phyloP scores from a whole-genome alignment of 2,797 vertebrate species.

The Zalophus californianus region DNA sequence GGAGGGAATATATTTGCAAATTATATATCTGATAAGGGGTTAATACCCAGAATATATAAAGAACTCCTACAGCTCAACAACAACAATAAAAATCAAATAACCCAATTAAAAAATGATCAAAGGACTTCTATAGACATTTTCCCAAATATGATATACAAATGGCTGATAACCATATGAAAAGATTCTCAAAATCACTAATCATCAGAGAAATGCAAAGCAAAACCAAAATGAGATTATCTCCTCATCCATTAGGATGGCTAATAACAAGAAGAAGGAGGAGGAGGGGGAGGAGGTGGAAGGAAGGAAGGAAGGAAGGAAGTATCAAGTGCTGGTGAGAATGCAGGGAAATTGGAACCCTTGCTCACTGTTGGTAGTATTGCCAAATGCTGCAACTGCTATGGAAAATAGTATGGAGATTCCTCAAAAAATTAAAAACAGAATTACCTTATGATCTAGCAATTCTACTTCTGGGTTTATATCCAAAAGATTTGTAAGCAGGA shows the following conservation, averaged over 20 bases:
- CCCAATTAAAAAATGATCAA: not conserved
- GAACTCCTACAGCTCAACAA: not conserved
- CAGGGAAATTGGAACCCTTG: not conserved
- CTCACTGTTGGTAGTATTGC: not conserved
- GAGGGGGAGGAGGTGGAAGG: not conserved
- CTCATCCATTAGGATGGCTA: not conserved
- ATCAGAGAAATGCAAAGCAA: not conserved
- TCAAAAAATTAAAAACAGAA: not conserved
- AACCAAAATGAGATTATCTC: not conserved
- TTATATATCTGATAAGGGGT: not conserved
- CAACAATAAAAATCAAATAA: not conserved
- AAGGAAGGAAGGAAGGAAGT: not conserved
- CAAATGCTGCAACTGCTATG: not conserved
- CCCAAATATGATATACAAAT: conserved; percentile 6
- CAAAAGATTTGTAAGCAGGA: not conserved
- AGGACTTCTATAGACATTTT: not conserved
- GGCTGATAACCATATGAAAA: not conserved
- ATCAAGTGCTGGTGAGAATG: not conserved
- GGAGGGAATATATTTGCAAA: not conserved
- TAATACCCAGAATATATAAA: not conserved
- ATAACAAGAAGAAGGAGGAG: not conserved
- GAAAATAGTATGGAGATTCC: not conserved
- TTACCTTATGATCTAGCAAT: not conserved
- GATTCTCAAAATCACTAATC: not conserved
- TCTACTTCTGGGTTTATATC: not conserved